These are phyloP conservation scores for Pinctada fucata DNA, from an alignment of 2,888 invertebrate species.

Conservation along the genomic window DNA sequence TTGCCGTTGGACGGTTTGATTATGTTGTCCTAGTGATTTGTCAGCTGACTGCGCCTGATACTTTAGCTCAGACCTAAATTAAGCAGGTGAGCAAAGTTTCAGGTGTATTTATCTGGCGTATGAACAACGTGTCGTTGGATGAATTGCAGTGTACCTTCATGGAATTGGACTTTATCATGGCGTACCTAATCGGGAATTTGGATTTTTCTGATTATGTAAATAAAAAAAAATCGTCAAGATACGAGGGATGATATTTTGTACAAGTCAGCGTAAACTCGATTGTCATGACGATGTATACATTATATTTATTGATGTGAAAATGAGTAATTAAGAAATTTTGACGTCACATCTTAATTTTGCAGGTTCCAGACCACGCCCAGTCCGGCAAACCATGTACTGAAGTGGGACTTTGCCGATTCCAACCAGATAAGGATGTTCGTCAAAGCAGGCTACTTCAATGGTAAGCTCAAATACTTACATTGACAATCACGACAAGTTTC, in stretches of 20 bases:
- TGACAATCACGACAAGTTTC: not conserved
- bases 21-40: not conserved
- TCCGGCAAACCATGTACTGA: conserved; percentile 53
- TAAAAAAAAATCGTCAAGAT: too few species aligned
- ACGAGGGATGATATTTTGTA: too few species aligned
- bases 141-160: too few species aligned
- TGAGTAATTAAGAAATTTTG: too few species aligned
- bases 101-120: conserved; percentile 71
- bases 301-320: too few species aligned
- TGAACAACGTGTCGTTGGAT: conserved; percentile 22
- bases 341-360: conserved; percentile 21
- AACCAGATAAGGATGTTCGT: conserved; percentile 59
- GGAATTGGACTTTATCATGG: too few species aligned
- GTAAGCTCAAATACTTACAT: conserved; percentile 40
- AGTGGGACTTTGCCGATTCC: conserved; percentile 49
- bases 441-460: conserved; percentile 60
- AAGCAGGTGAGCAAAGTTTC: conserved; percentile 78
- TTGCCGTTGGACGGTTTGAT: too few species aligned
- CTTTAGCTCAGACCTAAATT: conserved; percentile 75
- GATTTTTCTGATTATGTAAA: too few species aligned
- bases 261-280: too few species aligned
- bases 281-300: too few species aligned
- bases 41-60: conserved; percentile 69
- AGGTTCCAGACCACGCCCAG: conserved; percentile 53
- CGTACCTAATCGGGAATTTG: too few species aligned